Evolutionary conservation across 1,140 invertebrate genomes (phyloP).

Genomic region (Riptortus pedestris): DNA sequence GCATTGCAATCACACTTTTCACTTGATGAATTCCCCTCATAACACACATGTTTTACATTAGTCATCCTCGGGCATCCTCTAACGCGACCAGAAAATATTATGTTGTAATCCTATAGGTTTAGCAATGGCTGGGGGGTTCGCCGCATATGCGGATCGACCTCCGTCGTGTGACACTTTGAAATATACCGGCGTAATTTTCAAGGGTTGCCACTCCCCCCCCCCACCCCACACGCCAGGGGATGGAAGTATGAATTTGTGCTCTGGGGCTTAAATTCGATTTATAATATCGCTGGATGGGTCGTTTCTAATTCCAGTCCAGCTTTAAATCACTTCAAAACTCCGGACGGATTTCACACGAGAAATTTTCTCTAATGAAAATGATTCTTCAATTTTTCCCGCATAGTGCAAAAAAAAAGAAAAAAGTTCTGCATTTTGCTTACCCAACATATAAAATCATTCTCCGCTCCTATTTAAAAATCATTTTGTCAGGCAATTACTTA

Average conservation of each 20-base stretch:
- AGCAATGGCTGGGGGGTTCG: too few relatives aligned
- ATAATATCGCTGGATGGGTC: neutral
- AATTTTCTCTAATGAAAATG: neutral
- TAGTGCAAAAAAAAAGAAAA: too few relatives aligned
- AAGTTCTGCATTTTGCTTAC: too few relatives aligned
- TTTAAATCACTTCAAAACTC: neutral
- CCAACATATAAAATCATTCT: too few relatives aligned
- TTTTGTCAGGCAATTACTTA: too few relatives aligned
- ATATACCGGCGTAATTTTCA: conserved; percentile 7
- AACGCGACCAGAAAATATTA: conserved; percentile 18
- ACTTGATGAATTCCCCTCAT: conserved; percentile 26
- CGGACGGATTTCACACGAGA: neutral
- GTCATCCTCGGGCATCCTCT: conserved; percentile 17
- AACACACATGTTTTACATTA: conserved; percentile 27
- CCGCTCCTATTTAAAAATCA: too few relatives aligned
- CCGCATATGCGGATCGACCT: neutral
- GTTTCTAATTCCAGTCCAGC: neutral
- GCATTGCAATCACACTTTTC: neutral
- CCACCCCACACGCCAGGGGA: neutral
- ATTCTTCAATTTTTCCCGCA: neutral
- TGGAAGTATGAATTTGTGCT: conserved; percentile 10
- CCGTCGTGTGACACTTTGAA: conserved; percentile 7
- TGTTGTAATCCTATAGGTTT: conserved; percentile 28
- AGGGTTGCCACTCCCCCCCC: neutral
- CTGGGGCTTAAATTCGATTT: neutral